Percentiles rank a stretch among this genome's conserved stretches.
Conservation (phyloP, 2,888 invertebrate genomes). For the Lasioglossum malachurum region DNA sequence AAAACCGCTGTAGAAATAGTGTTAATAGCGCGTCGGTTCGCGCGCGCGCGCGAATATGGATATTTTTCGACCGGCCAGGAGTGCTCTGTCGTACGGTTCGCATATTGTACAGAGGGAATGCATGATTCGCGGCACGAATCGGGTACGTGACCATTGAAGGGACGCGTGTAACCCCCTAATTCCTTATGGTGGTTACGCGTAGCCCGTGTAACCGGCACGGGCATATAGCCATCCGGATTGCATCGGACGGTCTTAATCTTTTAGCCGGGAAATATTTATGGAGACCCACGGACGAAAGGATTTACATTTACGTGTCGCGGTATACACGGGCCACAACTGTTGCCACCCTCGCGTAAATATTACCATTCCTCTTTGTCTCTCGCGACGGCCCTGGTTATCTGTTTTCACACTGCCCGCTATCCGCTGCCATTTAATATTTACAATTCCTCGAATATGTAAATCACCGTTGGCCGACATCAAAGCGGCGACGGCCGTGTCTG, state of each 20-base stretch:
- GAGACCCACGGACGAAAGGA: neutral
- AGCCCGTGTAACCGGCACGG: neutral
- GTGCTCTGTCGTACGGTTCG: neutral
- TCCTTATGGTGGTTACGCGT: neutral
- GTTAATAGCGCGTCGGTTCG: neutral
- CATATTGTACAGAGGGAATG: neutral
- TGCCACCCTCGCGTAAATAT: constrained; percentile 9
- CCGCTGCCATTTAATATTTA: constrained; percentile 13
- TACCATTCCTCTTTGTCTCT: neutral
- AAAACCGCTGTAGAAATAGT: neutral
- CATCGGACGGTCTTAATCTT: neutral
- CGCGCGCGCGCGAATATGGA: too few species aligned
- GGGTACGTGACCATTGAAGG: neutral
- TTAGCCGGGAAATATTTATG: constrained; percentile 1
- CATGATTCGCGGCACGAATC: neutral
- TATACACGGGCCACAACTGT: neutral
- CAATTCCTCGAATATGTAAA: constrained; percentile 1
- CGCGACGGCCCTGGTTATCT: neutral
- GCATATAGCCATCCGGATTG: neutral
- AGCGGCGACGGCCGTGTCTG: neutral
- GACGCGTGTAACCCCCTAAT: constrained; percentile 10
- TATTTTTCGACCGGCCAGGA: neutral
- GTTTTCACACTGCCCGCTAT: neutral
- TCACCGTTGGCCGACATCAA: neutral
- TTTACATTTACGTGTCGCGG: constrained; percentile 8